Percentiles rank a stretch among this genome's conserved stretches.
Conservation (phyloP, 1,140 invertebrate species). For the Drosophila lacteicornis region DNA sequence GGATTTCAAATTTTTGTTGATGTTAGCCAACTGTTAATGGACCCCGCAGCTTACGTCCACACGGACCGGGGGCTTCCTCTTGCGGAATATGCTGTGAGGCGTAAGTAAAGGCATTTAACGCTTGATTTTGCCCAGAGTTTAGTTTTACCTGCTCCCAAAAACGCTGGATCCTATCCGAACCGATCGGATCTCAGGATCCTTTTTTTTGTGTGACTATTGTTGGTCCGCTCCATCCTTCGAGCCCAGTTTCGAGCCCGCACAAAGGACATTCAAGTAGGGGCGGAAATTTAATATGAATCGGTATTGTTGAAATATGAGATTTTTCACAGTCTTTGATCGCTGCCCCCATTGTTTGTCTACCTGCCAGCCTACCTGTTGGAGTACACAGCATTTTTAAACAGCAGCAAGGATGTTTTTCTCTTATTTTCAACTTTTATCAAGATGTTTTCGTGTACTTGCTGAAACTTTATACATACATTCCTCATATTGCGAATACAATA, state of each 20-base stretch:
- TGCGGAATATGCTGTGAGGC: slow-evolving; percentile 57
- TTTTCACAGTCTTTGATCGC: slow-evolving; percentile 59
- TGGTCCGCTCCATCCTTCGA: slow-evolving; percentile 17
- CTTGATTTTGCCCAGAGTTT: slow-evolving; percentile 73
- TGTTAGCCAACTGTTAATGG: slow-evolving; percentile 77
- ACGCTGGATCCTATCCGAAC: slow-evolving; percentile 43
- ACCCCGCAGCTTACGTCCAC: slow-evolving; percentile 35
- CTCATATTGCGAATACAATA: slow-evolving; percentile 24
- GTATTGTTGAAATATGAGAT: slow-evolving; percentile 75
- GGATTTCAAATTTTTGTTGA: slow-evolving; percentile 78
- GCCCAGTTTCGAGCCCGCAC: slow-evolving; percentile 53
- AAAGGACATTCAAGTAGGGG: slow-evolving; percentile 69
- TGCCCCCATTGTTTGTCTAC: slow-evolving; percentile 57
- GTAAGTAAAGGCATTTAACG: slow-evolving; percentile 80
- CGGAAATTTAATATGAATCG: slow-evolving; percentile 79
- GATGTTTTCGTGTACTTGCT: slow-evolving; percentile 52
- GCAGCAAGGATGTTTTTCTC: slow-evolving; percentile 22
- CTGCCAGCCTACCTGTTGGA: slow-evolving; percentile 53
- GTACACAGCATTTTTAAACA: slow-evolving; percentile 10
- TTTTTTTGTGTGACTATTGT: slow-evolving; percentile 63
- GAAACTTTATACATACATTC: slow-evolving; percentile 60
- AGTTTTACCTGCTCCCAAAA: slow-evolving; percentile 66
- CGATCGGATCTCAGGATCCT: slow-evolving; percentile 36
- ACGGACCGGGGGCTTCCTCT: slow-evolving; percentile 34
- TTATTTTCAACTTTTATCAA: slow-evolving; percentile 28